phyloP scores from a whole-genome alignment of 2,888 invertebrate species.

The Onthophagus sagittarius region DNA sequence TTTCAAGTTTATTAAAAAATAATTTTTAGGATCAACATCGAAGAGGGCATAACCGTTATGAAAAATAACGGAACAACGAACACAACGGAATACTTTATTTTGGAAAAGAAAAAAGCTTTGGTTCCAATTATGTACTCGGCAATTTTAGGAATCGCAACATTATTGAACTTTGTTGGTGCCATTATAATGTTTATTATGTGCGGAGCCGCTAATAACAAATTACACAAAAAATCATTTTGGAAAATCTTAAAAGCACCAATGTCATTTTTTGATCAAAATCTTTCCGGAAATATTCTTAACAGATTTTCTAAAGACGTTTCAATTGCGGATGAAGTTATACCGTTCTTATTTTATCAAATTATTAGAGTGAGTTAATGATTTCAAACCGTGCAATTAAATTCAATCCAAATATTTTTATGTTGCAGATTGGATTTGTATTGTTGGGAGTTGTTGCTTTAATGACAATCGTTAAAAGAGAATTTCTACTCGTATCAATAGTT shows the following conservation, averaged over 20 bases:
- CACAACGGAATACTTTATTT: conserved; percentile 5
- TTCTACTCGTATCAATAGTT: conserved; percentile 61
- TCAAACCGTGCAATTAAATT: not conserved
- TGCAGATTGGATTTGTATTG: conserved; percentile 49
- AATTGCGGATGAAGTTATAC: conserved; percentile 32
- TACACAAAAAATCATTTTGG: conserved; percentile 31
- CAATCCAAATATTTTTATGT: not conserved
- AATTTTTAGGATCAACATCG: conserved; percentile 20
- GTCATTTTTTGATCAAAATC: conserved; percentile 31
- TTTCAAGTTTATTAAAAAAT: too few species aligned
- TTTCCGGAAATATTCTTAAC: conserved; percentile 34
- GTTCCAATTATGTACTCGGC: conserved; percentile 18
- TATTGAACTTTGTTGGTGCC: conserved; percentile 27
- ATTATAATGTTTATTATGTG: conserved; percentile 34
- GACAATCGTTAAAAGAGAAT: conserved; percentile 65
- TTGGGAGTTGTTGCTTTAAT: conserved; percentile 69
- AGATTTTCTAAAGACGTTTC: conserved; percentile 35
- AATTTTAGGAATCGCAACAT: conserved; percentile 17
- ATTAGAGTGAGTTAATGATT: conserved; percentile 22
- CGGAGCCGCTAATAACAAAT: conserved; percentile 32
- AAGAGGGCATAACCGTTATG: conserved; percentile 14
- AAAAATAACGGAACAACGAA: conserved; percentile 15
- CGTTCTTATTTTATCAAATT: conserved; percentile 26
- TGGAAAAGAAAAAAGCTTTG: conserved; percentile 12
- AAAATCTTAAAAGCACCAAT: conserved; percentile 31